Evolutionary conservation across 2,113 vertebrate genomes (phyloP).

Genomic region (Ardeotis arabs): DNA sequence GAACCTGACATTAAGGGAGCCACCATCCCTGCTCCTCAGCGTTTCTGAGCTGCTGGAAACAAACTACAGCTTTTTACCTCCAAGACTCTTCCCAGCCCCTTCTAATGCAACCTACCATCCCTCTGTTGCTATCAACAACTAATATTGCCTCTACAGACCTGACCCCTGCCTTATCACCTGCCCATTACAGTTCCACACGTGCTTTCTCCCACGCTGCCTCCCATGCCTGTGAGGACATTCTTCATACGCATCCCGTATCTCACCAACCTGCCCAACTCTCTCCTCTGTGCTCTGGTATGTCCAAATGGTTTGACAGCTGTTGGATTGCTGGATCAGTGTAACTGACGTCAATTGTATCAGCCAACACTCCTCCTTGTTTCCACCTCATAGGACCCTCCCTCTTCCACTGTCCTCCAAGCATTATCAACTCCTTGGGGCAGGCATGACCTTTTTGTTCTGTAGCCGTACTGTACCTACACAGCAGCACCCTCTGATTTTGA

Average conservation of each 20-base stretch:
- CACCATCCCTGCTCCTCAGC: not conserved
- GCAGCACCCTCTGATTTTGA: not conserved
- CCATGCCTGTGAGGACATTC: not conserved
- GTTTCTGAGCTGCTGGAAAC: not conserved
- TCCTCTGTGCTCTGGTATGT: not conserved
- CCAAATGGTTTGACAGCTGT: not conserved
- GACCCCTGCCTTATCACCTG: not conserved
- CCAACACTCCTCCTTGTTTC: not conserved
- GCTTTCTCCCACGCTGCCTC: not conserved
- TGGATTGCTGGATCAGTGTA: not conserved
- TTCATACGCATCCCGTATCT: not conserved
- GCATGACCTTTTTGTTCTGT: not conserved
- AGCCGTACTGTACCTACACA: not conserved
- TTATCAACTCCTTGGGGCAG: not conserved
- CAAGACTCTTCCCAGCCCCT: not conserved
- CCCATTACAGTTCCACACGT: not conserved
- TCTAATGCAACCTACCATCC: not conserved
- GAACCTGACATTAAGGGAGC: not conserved
- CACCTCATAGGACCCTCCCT: not conserved
- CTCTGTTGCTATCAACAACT: not conserved
- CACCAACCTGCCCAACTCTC: not conserved
- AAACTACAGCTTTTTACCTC: not conserved
- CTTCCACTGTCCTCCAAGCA: not conserved
- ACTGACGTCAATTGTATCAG: not conserved
- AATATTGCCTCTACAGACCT: not conserved